Base-by-base conservation (phyloP, 35 echinoderm and acorn worm species). In the Ophiothrix spiculata region DNA sequence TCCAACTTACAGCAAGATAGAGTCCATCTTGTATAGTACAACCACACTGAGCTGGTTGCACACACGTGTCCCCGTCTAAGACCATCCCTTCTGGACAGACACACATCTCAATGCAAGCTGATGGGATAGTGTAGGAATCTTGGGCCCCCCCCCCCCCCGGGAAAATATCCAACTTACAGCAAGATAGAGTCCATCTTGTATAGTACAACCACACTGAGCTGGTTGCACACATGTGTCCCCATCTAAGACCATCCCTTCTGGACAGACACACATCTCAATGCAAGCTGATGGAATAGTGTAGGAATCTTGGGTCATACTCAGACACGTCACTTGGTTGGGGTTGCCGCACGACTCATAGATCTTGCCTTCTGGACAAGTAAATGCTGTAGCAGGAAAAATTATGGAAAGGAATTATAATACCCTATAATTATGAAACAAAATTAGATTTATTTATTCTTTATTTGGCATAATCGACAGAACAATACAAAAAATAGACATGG, bases 101-200 rank as follows among this genome's bases (percentile, higher is more conserved):
- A 74, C 94, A 97, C 38, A 81, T 82, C 77, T 97, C 94, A 17
- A 97, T 74, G 69, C 94, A 97, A 36, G 90, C 39, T n/a, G 81
- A 39, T 32, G 83, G 49, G 28, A 82, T 49, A 49, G 42, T 10
- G 42, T 10, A 49, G 42, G 19, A 49, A 49, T 19, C 19, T 10
- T 19, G 42, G 19, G 42, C 19, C 42, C 42, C 6, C 19, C 42
- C n/a, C n/a, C 6, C 6, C 6, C 6, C 19, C 6, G 6, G 42
- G 42, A 49, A 6, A 49, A 49, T 10, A 19, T 77, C 36, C 75
- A 41, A 83, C 86, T 69, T 73, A 93, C 91, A 4, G 74, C 41
- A 25, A 75, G 37, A 45, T 93, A 93, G 45, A 87, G 80, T 31
- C 91, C 91, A 80, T 93, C 80, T 8, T 76, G 75, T 31, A 88